Evolutionary conservation across 2,888 invertebrate species (phyloP).

Genomic region (Coelogynopora nodosa): DNA sequence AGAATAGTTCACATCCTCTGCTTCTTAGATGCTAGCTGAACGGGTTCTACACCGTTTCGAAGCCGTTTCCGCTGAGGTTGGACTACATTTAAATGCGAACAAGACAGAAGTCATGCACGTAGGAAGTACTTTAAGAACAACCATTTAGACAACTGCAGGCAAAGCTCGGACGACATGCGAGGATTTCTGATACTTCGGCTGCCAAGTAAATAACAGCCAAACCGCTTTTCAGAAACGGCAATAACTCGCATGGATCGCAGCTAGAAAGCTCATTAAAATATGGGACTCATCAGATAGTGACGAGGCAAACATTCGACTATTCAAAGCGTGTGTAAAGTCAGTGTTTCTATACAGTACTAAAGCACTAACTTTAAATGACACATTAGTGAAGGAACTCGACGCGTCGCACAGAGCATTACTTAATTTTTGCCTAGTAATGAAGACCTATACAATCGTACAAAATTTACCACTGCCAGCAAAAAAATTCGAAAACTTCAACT

Average conservation of each 20-base stretch:
- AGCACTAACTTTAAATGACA: background rate
- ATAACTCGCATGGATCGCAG: slow-evolving; percentile 7
- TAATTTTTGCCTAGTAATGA: background rate
- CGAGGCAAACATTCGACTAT: background rate
- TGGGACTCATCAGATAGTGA: background rate
- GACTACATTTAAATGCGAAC: background rate
- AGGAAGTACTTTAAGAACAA: background rate
- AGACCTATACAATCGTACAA: background rate
- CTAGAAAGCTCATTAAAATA: slow-evolving; percentile 7
- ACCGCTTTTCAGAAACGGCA: slow-evolving; percentile 15
- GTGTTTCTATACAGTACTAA: slow-evolving; percentile 3
- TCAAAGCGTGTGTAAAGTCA: background rate
- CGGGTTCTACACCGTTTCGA: background rate
- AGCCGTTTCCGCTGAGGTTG: background rate
- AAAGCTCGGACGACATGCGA: background rate
- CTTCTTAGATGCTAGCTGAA: too few relatives aligned
- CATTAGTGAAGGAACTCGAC: background rate
- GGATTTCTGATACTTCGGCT: background rate
- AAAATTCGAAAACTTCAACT: background rate
- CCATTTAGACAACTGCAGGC: background rate
- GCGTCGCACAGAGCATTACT: slow-evolving; percentile 6
- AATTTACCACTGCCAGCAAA: background rate
- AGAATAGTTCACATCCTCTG: too few relatives aligned
- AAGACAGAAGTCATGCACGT: background rate
- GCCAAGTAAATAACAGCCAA: slow-evolving; percentile 9